These are phyloP conservation scores for Macaca mulatta DNA, from an alignment of 2,113 vertebrate species.

Conservation along the genomic window DNA sequence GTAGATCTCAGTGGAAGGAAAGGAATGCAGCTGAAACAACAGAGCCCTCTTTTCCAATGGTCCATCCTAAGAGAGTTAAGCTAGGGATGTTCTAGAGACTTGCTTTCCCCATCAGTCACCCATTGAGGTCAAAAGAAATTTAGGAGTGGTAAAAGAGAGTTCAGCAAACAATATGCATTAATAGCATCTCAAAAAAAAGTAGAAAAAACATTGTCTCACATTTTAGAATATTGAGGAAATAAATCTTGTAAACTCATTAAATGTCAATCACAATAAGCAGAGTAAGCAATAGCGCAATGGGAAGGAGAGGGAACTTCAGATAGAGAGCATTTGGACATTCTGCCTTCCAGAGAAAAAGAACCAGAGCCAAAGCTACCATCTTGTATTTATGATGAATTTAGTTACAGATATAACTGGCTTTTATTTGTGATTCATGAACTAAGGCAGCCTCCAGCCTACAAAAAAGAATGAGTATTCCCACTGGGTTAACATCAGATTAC, in stretches of 20 bases:
- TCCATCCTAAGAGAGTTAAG: not conserved
- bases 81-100: not conserved
- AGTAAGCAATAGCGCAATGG: fast-evolving
- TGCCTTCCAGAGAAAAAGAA: not conserved
- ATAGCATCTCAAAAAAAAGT: not conserved
- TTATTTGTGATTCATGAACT: not conserved
- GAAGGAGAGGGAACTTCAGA: fast-evolving
- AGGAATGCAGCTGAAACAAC: not conserved
- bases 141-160: not conserved
- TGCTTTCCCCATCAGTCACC: not conserved
- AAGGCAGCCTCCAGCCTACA: not conserved
- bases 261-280: not conserved
- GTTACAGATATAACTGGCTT: not conserved
- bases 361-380: not conserved
- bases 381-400: not conserved
- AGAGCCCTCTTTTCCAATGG: not conserved
- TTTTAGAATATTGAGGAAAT: not conserved
- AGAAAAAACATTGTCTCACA: not conserved
- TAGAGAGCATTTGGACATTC: not conserved
- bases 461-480: not conserved
- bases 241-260: not conserved
- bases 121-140: not conserved
- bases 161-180: not conserved
- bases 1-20: not conserved
- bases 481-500: not conserved